phyloP scores from a whole-genome alignment of 1,140 invertebrate species.

The Palaemon carinicauda region DNA sequence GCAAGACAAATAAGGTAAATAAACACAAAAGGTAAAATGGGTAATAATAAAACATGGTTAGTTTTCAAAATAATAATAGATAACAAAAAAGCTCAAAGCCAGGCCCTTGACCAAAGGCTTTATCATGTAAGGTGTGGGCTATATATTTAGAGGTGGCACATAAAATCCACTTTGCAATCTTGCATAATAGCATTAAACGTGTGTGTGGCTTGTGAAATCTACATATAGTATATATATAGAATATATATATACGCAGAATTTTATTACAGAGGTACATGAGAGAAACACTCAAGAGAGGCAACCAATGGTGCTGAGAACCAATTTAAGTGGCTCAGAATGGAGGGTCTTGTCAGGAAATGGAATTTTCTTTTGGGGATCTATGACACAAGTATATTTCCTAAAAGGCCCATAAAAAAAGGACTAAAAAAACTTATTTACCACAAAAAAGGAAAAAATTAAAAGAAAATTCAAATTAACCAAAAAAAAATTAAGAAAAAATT shows the following conservation, averaged over 20 bases:
- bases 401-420: neutral
- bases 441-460: neutral
- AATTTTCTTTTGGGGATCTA: neutral
- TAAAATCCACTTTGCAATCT: slow-evolving; percentile 48
- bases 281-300: slow-evolving; percentile 52
- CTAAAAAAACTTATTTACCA: neutral
- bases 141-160: slow-evolving; percentile 42
- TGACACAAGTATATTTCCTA: neutral
- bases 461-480: neutral
- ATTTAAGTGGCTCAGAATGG: slow-evolving; percentile 47
- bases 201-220: slow-evolving; percentile 51
- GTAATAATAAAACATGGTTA: slow-evolving; percentile 37
- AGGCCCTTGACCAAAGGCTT: slow-evolving; percentile 56
- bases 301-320: slow-evolving; percentile 58
- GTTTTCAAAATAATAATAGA: slow-evolving; percentile 29
- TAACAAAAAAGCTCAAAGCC: slow-evolving; percentile 42
- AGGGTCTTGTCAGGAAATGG: slow-evolving; percentile 46
- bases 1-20: slow-evolving; percentile 29
- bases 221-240: slow-evolving; percentile 20
- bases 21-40: slow-evolving; percentile 33
- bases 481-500: neutral
- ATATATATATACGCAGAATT: slow-evolving; percentile 28
- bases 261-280: slow-evolving; percentile 46
- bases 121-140: slow-evolving; percentile 45
- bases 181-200: slow-evolving; percentile 44